Evolutionary conservation across 2,797 vertebrate genomes (phyloP), one percentile per base, ranked within the genome.

Genomic region (Micromesistius poutassou): DNA sequence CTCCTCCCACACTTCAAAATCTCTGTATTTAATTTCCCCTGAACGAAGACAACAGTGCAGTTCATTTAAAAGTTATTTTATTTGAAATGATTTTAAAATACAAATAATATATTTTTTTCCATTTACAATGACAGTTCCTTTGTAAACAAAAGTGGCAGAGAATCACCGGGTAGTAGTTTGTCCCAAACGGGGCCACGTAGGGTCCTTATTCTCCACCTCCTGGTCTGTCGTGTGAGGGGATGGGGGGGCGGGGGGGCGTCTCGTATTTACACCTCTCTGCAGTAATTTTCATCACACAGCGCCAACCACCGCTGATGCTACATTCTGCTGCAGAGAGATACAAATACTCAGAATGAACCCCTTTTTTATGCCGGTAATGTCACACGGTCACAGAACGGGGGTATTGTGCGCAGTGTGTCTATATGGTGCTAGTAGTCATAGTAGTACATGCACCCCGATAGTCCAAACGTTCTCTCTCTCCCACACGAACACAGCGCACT

Each of bases 71-170:
- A 94, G 87, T 93, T 92, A 84, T 93, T 98, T 98, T 97, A 98
- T 97, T 98, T 96, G 94, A 95, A 97, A 94, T 95, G 95, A 95
- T 88, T 91, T 68, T 68, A 28, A 62, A 68, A 96, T 96, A 98
- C 95, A 97, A 97, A 96, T 94, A 95, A 93, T 96, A 93, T 94
- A 89, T 96, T 94, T 94, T 94, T 93, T 91, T 92, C 94, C 92
- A 95, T 93, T 96, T 95, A 93, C 95, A 96, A 94, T 95, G 94
- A 95, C 92, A 95, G 94, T 93, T 95, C 93, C 95, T 94, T 95
- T 96, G 94, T 95, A 95, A 95, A 95, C 95, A 95, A 95, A 95
- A 94, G 93, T 94, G 93, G 93, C 93, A 94, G 93, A 94, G 87
- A 90, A 83, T 93, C 91, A 90, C 88, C 86, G 88, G 25, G 25